phyloP scores from a whole-genome alignment of 2,113 vertebrate species.

The Erinaceus europaeus region DNA sequence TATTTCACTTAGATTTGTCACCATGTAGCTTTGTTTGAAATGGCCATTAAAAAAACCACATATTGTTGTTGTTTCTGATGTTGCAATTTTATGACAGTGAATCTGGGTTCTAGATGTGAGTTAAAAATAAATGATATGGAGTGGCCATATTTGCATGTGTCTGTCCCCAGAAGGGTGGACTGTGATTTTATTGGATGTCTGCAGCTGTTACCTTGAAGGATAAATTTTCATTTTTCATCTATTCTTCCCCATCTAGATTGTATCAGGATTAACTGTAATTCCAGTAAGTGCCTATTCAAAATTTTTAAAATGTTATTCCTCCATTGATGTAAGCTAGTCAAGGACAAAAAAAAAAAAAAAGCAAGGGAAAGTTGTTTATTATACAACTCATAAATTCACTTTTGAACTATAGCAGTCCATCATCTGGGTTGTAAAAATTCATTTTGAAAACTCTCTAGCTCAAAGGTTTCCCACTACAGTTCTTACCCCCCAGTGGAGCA shows the following conservation, averaged over 20 bases:
- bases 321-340: slow-evolving; percentile 83
- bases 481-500: not conserved
- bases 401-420: slow-evolving; percentile 75
- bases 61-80: slow-evolving; percentile 75
- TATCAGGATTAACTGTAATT: slow-evolving; percentile 99
- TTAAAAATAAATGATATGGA: slow-evolving; percentile 85
- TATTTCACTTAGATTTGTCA: slow-evolving; percentile 83
- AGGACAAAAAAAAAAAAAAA: slow-evolving; percentile 45
- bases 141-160: slow-evolving; percentile 94
- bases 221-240: slow-evolving; percentile 99
- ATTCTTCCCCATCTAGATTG: slow-evolving; percentile 99
- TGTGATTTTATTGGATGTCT: slow-evolving; percentile 99
- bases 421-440: slow-evolving; percentile 84
- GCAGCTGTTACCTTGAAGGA: slow-evolving; percentile 99
- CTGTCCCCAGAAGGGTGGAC: slow-evolving; percentile 99
- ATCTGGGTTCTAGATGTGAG: slow-evolving; percentile 79
- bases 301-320: slow-evolving; percentile 92
- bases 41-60: slow-evolving; percentile 80
- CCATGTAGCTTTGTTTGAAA: slow-evolving; percentile 93
- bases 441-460: slow-evolving; percentile 60
- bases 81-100: slow-evolving; percentile 77
- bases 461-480: not conserved
- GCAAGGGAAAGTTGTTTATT: slow-evolving; percentile 66
- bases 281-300: slow-evolving; percentile 99
- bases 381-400: slow-evolving; percentile 69